A percentile compares a stretch with the other conserved stretches of the same genome.
These are phyloP conservation scores for Melipona beecheii DNA, from an alignment of 2,888 invertebrate genomes.

Conservation along the genomic window DNA sequence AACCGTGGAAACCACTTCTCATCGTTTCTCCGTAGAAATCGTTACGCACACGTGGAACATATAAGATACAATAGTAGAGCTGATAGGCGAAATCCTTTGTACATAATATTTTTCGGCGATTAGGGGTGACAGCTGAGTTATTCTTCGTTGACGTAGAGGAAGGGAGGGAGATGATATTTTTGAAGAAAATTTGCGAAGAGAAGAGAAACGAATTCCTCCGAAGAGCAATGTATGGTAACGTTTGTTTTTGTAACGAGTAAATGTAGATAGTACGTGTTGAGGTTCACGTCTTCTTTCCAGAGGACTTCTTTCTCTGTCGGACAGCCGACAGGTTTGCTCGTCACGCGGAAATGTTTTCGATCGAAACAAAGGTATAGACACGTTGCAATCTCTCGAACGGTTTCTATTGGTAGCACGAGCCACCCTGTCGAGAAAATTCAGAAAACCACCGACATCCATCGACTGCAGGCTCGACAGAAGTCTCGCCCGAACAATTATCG, in stretches of 20 bases:
- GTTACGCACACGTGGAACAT: not conserved
- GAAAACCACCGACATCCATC: not conserved
- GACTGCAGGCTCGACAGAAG: slow-evolving; percentile 12
- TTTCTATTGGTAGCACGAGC: not conserved
- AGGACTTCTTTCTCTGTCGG: not conserved
- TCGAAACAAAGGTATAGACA: not conserved
- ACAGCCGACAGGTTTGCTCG: not conserved
- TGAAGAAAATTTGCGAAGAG: not conserved
- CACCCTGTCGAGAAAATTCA: slow-evolving; percentile 26
- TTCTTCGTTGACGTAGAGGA: not conserved
- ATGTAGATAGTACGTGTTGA: not conserved
- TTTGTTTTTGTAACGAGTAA: not conserved
- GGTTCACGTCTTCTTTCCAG: not conserved
- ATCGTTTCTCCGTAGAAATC: not conserved
- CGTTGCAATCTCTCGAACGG: not conserved
- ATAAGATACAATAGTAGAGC: not conserved
- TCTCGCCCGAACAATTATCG: slow-evolving; percentile 22
- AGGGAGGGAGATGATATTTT: not conserved
- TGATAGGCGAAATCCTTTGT: not conserved
- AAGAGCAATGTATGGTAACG: not conserved
- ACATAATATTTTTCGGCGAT: slow-evolving; percentile 8
- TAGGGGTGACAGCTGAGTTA: not conserved
- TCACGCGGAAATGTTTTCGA: not conserved
- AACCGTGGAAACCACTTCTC: not conserved
- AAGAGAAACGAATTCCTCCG: not conserved